phyloP scores from a whole-genome alignment of 2,113 vertebrate genomes.

The Manacus vitellinus region DNA sequence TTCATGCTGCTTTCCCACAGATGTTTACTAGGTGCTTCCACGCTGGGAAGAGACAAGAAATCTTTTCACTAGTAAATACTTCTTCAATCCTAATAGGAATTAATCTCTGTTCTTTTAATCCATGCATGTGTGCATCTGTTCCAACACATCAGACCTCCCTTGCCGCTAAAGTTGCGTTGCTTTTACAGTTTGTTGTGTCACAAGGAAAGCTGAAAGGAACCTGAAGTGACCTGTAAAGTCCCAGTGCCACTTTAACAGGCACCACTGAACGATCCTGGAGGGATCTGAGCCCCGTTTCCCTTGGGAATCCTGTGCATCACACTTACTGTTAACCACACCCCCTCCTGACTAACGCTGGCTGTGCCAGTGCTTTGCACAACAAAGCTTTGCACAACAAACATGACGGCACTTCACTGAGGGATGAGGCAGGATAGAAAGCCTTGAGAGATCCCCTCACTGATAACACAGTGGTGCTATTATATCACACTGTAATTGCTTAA shows the following conservation, averaged over 20 bases:
- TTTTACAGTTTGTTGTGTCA: background rate
- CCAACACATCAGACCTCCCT: background rate
- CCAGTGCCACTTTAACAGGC: background rate
- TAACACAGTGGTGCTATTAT: background rate
- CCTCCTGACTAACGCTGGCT: constrained; percentile 1
- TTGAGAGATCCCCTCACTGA: background rate
- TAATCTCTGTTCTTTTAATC: background rate
- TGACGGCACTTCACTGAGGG: background rate
- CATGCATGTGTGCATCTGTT: background rate
- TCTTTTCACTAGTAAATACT: background rate
- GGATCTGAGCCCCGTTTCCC: background rate
- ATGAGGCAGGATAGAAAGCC: background rate
- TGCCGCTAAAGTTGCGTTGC: background rate
- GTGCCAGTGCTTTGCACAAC: background rate
- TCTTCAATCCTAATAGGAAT: background rate
- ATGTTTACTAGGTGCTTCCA: background rate
- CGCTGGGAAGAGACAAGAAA: background rate
- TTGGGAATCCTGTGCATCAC: background rate
- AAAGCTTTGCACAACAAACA: background rate
- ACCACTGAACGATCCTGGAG: background rate
- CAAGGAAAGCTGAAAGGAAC: background rate
- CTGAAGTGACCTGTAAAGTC: background rate
- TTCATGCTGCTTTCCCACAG: background rate
- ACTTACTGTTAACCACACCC: background rate
- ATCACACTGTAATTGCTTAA: background rate